phyloP scores from a whole-genome alignment of 1,140 invertebrate species.

The Drosophila miranda region DNA sequence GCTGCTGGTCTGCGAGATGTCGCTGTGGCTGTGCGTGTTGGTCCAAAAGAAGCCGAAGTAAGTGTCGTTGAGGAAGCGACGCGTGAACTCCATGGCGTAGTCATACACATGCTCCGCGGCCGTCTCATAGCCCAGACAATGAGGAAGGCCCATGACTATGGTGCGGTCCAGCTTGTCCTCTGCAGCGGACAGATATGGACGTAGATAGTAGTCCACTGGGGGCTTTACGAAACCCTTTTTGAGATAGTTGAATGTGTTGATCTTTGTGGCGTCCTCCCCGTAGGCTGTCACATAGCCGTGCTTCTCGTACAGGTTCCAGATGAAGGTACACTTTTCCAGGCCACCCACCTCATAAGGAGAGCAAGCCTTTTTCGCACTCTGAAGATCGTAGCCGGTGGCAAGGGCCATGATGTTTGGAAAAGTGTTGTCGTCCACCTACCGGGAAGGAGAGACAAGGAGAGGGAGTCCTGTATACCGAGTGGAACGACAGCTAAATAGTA shows the following conservation, averaged over 20 bases:
- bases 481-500: background rate
- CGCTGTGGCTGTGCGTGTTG: slow-evolving; percentile 90
- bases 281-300: slow-evolving; percentile 90
- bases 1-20: slow-evolving; percentile 87
- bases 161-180: slow-evolving; percentile 83
- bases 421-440: slow-evolving; percentile 89
- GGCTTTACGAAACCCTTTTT: slow-evolving; percentile 90
- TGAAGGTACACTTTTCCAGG: slow-evolving; percentile 87
- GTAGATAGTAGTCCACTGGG: slow-evolving; percentile 92
- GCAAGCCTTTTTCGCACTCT: slow-evolving; percentile 83
- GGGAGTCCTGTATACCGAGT: no score
- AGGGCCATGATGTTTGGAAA: slow-evolving; percentile 92
- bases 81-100: slow-evolving; percentile 84
- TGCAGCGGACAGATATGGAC: slow-evolving; percentile 88
- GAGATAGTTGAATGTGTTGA: slow-evolving; percentile 92
- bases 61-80: slow-evolving; percentile 83
- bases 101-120: slow-evolving; percentile 85
- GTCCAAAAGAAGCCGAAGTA: slow-evolving; percentile 92
- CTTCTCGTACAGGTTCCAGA: slow-evolving; percentile 90
- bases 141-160: slow-evolving; percentile 77
- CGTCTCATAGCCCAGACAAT: slow-evolving; percentile 85
- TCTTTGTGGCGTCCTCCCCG: slow-evolving; percentile 89
- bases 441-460: slow-evolving; percentile 17
- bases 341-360: slow-evolving; percentile 82
- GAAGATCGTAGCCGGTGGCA: slow-evolving; percentile 86